Conservation (phyloP, 30 jellyfish, hydroid and myxozoan species). For the Pelagia noctiluca region DNA sequence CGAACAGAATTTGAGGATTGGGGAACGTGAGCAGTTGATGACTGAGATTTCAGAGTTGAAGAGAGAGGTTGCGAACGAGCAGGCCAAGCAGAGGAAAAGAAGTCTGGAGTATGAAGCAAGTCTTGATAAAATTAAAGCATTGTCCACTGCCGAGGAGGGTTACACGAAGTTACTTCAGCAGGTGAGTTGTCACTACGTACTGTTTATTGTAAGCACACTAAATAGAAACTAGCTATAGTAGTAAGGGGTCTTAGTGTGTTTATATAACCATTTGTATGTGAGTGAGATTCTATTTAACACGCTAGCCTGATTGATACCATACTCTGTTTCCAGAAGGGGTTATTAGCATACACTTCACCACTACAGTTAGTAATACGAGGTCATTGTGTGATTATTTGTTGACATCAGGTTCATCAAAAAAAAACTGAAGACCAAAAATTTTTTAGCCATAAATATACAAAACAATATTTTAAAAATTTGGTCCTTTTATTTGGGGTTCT, state of each 20-base stretch:
- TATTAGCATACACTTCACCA: no score
- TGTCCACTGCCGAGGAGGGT: slow-evolving; percentile 48
- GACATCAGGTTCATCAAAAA: no score
- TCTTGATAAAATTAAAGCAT: slow-evolving; percentile 29
- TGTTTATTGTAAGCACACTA: background rate
- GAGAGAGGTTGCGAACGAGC: slow-evolving; percentile 15
- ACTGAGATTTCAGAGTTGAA: slow-evolving; percentile 48
- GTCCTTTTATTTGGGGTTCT: no score
- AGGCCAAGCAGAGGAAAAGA: slow-evolving; percentile 13
- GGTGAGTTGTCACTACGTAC: slow-evolving; percentile 18
- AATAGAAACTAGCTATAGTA: slow-evolving; percentile 30
- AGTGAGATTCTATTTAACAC: no score
- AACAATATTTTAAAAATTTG: no score
- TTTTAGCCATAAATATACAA: no score
- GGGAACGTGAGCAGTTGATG: slow-evolving; percentile 61
- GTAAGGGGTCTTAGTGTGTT: slow-evolving; percentile 24
- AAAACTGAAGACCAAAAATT: no score
- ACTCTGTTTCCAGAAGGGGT: no score
- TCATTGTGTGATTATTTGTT: no score
- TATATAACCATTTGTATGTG: no score
- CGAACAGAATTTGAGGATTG: slow-evolving; percentile 58
- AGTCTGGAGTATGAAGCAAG: slow-evolving; percentile 25
- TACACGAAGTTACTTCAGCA: slow-evolving; percentile 43
- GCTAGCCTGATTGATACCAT: no score
- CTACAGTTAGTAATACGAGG: no score